A percentile compares a stretch with the other conserved stretches of the same genome.
Conservation (phyloP, 1,140 invertebrate species). For the Megalopta genalis region DNA sequence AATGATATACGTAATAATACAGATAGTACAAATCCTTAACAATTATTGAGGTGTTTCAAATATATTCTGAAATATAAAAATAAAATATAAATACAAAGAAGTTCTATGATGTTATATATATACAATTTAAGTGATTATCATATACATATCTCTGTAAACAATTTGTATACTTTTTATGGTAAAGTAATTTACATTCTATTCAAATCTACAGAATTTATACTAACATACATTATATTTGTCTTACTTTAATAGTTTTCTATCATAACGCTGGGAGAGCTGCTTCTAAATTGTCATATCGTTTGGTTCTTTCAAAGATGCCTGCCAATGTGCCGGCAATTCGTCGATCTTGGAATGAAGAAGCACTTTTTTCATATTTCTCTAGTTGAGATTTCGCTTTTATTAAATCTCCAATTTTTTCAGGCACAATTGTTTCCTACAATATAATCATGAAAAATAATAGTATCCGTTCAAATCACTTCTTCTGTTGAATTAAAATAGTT, state of each 20-base stretch:
- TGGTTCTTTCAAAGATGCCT: slow-evolving; percentile 70
- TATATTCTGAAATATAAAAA: background rate
- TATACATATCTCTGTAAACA: background rate
- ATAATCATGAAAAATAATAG: slow-evolving; percentile 13
- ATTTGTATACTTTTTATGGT: slow-evolving; percentile 1
- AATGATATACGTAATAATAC: background rate
- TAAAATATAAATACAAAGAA: background rate
- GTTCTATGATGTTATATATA: background rate
- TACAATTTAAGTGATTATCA: background rate
- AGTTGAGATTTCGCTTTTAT: slow-evolving; percentile 72
- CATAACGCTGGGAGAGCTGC: slow-evolving; percentile 6
- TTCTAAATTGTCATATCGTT: slow-evolving; percentile 66
- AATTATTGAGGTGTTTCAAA: background rate
- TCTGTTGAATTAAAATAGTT: background rate
- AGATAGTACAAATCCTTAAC: background rate
- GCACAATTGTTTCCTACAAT: slow-evolving; percentile 73
- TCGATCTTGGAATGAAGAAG: slow-evolving; percentile 63
- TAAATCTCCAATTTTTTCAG: slow-evolving; percentile 77
- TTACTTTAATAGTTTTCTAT: background rate
- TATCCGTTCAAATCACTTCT: background rate
- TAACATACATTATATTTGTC: slow-evolving; percentile 2
- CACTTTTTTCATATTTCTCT: slow-evolving; percentile 63
- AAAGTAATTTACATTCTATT: background rate
- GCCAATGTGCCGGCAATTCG: slow-evolving; percentile 67
- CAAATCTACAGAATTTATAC: background rate